phyloP scores from a whole-genome alignment of 1,140 invertebrate genomes.

The Philotrypesis tridentata region DNA sequence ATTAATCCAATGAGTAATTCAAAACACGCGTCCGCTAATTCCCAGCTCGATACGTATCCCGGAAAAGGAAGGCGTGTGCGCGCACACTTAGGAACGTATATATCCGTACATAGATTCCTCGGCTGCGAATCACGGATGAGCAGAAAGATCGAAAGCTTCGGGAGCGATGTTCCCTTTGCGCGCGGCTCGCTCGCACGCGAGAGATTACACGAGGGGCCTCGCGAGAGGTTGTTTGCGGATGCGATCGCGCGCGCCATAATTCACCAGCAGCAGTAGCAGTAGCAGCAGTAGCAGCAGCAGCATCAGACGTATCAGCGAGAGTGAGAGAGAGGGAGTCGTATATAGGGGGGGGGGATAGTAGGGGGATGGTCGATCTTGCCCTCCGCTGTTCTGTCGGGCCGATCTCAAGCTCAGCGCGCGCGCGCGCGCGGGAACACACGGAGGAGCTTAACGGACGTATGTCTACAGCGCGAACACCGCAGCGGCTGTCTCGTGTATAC shows the following conservation, averaged over 20 bases:
- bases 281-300: no score
- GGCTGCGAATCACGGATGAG: neutral
- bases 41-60: no score
- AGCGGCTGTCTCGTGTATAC: conserved; percentile 29
- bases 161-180: neutral
- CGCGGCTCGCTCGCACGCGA: neutral
- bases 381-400: neutral
- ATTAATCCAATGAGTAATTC: no score
- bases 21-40: no score
- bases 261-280: neutral
- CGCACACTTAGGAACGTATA: neutral
- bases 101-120: no score
- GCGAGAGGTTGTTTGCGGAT: conserved; percentile 6
- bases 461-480: conserved; percentile 40
- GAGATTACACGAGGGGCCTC: neutral
- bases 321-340: no score
- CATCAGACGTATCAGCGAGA: no score
- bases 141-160: neutral
- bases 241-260: conserved; percentile 24
- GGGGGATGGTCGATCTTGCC: neutral
- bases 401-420: conserved; percentile 42
- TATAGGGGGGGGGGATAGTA: no score
- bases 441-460: conserved; percentile 58
- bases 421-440: conserved; percentile 43
- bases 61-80: no score